A percentile compares a stretch with the other conserved stretches of the same genome.
Conservation (phyloP, 2,888 invertebrate species). For the Germaria angustata region DNA sequence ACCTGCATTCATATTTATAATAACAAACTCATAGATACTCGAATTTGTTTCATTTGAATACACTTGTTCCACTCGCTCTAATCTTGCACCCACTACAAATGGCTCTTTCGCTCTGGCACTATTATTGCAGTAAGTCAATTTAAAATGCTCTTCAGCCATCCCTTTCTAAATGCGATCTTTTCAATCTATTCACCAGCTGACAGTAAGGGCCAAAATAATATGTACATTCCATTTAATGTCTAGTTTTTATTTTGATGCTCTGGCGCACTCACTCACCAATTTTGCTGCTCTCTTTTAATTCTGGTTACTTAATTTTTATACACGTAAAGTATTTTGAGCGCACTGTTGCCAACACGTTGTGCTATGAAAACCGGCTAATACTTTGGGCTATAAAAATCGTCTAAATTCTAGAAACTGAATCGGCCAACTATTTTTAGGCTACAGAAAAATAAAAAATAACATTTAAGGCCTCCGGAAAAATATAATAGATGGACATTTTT, state of each 20-base stretch:
- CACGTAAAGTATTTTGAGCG: neutral
- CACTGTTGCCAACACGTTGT: neutral
- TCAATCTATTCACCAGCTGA: neutral
- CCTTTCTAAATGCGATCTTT: conserved; percentile 40
- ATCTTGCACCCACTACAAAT: neutral
- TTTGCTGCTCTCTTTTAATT: neutral
- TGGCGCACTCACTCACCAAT: neutral
- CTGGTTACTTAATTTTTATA: neutral
- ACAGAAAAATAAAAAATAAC: no score
- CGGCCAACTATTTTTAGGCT: neutral
- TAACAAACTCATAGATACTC: conserved; percentile 52
- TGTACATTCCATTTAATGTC: neutral
- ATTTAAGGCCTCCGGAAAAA: no score
- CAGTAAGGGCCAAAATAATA: conserved; percentile 20
- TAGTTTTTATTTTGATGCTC: conserved; percentile 2
- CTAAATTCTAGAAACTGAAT: no score
- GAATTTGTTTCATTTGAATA: conserved; percentile 4
- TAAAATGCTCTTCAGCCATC: neutral
- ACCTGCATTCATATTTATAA: conserved; percentile 14
- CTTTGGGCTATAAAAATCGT: no score
- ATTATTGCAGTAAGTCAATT: neutral
- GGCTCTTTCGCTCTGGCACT: conserved; percentile 28
- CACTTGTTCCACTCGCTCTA: conserved; percentile 24
- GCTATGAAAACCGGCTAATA: no score
- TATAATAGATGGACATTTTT: no score